A percentile compares a stretch with the other conserved stretches of the same genome.
These are phyloP conservation scores for Neodiprion virginianus DNA, from an alignment of 1,140 invertebrate species.

Conservation along the genomic window DNA sequence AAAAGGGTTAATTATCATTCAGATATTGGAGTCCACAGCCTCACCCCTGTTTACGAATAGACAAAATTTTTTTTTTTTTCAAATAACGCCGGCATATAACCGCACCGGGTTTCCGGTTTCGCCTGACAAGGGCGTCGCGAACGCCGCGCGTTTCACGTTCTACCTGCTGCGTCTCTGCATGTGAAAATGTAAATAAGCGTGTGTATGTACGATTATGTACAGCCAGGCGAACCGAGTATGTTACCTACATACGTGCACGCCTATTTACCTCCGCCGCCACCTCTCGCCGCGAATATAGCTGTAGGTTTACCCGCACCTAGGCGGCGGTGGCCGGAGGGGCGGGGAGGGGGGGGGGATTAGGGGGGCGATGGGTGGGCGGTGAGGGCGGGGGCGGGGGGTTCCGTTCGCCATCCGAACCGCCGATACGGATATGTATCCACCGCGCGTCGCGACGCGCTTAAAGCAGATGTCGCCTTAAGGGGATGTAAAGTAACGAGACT, in stretches of 20 bases:
- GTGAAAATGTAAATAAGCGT: too few species aligned
- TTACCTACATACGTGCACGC: constrained; percentile 4
- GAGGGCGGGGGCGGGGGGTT: constrained; percentile 17
- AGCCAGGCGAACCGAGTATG: background rate
- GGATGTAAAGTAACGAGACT: too few species aligned
- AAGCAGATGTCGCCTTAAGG: background rate
- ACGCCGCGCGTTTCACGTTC: too few species aligned
- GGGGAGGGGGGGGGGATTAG: constrained; percentile 6
- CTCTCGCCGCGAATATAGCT: too few species aligned
- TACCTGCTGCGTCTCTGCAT: too few species aligned
- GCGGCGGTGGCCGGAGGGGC: background rate
- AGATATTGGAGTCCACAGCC: too few species aligned
- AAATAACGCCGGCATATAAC: too few species aligned
- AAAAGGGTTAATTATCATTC: too few species aligned
- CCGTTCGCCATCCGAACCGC: background rate
- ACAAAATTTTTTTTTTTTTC: too few species aligned
- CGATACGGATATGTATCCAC: background rate
- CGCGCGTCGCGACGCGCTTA: background rate
- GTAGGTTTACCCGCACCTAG: background rate
- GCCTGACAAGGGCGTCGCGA: too few species aligned
- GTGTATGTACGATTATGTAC: background rate
- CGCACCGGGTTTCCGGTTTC: too few species aligned
- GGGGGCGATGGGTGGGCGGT: constrained; percentile 26
- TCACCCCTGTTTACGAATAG: too few species aligned
- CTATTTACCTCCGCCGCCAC: background rate